Evolutionary conservation across 2,113 vertebrate genomes (phyloP).

Genomic region (Oplegnathus fasciatus): DNA sequence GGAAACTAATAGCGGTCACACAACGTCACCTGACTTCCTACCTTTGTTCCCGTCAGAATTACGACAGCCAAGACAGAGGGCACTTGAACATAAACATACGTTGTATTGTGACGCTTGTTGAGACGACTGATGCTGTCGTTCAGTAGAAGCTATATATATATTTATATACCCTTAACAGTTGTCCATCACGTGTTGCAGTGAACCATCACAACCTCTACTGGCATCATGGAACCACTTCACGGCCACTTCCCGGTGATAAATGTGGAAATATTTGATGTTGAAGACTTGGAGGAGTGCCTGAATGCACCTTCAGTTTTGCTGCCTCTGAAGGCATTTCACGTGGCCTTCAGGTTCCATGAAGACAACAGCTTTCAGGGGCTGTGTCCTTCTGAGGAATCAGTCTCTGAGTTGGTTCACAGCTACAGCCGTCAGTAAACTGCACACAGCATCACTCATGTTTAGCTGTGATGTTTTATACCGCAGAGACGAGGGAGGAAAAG

Average conservation of each 20-base stretch:
- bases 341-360: conserved; percentile 10
- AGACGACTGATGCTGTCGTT: no score
- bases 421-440: not conserved
- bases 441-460: conserved; percentile 7
- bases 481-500: not conserved
- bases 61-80: no score
- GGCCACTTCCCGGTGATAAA: not conserved
- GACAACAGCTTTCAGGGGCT: not conserved
- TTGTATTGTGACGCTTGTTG: no score
- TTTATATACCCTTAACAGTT: no score
- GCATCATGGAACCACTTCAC: not conserved
- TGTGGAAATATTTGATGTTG: conserved; percentile 6
- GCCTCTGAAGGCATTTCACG: conserved; percentile 1
- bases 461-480: not conserved
- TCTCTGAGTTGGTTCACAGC: not conserved
- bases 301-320: conserved; percentile 1
- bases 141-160: no score
- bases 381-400: not conserved
- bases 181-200: not conserved
- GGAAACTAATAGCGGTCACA: not conserved
- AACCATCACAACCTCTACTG: not conserved
- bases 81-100: no score
- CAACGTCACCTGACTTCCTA: no score
- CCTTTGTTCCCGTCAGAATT: no score
- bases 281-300: not conserved